Conservation (phyloP, 2,888 invertebrate species). For the Teleogryllus oceanicus region DNA sequence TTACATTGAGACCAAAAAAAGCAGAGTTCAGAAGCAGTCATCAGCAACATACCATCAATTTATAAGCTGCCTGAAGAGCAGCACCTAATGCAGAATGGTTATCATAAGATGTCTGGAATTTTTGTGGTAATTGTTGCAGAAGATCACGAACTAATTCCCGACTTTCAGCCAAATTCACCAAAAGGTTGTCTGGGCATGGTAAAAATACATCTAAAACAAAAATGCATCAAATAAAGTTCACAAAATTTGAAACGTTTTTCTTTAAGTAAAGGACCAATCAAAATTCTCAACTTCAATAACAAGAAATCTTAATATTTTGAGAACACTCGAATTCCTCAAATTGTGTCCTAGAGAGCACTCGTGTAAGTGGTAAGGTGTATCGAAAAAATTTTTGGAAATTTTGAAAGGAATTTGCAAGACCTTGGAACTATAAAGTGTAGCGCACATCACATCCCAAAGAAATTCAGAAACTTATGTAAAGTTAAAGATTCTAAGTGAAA, state of each 20-base stretch:
- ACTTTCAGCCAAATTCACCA: slow-evolving; percentile 87
- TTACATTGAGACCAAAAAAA: not conserved
- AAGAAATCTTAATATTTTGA: too few relatives aligned
- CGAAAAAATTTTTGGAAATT: too few relatives aligned
- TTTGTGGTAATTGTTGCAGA: slow-evolving; percentile 70
- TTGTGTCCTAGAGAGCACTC: too few relatives aligned
- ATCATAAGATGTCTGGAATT: slow-evolving; percentile 65
- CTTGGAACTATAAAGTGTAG: too few relatives aligned
- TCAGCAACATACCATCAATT: slow-evolving; percentile 68
- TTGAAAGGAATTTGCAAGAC: too few relatives aligned
- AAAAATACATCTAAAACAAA: slow-evolving; percentile 76
- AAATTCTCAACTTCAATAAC: too few relatives aligned
- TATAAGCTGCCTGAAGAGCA: slow-evolving; percentile 86
- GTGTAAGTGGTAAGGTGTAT: too few relatives aligned
- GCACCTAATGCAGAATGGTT: slow-evolving; percentile 86
- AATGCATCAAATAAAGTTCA: not conserved
- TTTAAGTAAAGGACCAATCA: too few relatives aligned
- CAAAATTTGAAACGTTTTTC: not conserved
- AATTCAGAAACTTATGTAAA: too few relatives aligned
- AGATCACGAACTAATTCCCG: slow-evolving; percentile 73
- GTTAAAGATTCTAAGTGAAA: too few relatives aligned
- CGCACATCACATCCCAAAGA: too few relatives aligned
- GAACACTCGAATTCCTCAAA: too few relatives aligned
- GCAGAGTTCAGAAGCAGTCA: not conserved
- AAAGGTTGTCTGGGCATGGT: slow-evolving; percentile 86